Evolutionary conservation across 1,140 invertebrate genomes (phyloP).

Genomic region (Caenorhabditis briggsae): DNA sequence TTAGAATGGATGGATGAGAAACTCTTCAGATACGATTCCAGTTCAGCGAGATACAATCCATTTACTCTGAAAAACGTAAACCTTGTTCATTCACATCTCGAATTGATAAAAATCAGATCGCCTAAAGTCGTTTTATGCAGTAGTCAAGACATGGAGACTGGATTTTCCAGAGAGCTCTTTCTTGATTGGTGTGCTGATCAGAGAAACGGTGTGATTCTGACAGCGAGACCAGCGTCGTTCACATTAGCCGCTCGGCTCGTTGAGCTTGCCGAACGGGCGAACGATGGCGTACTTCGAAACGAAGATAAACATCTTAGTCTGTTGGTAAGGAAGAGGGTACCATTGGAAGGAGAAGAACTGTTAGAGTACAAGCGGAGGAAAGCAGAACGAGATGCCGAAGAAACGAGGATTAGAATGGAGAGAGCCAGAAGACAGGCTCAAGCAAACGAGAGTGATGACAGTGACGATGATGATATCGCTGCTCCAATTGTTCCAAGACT

Average conservation of each 20-base stretch:
- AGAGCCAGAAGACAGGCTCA: constrained; percentile 67
- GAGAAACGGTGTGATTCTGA: constrained; percentile 95
- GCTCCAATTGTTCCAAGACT: constrained; percentile 54
- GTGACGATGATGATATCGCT: constrained; percentile 71
- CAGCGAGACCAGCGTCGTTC: constrained; percentile 79
- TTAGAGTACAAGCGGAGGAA: constrained; percentile 86
- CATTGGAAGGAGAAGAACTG: constrained; percentile 90
- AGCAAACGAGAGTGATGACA: constrained; percentile 78
- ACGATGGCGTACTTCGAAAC: constrained; percentile 13
- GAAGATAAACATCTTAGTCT: constrained; percentile 53
- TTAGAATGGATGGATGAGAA: constrained; percentile 99
- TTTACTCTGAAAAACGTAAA: constrained; percentile 83
- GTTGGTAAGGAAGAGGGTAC: constrained; percentile 80
- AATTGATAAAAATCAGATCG: constrained; percentile 89
- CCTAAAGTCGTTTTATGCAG: constrained; percentile 97
- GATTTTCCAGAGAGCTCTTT: constrained; percentile 95
- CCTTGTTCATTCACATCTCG: constrained; percentile 91
- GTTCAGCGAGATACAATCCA: constrained; percentile 91
- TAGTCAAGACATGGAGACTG: constrained; percentile 93
- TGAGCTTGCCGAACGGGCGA: constrained; percentile 69
- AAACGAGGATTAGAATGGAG: constrained; percentile 70
- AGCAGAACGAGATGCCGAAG: constrained; percentile 78
- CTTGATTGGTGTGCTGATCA: constrained; percentile 91
- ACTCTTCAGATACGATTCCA: constrained; percentile 90
- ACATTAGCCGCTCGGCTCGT: constrained; percentile 75